Evolutionary conservation across 2,888 invertebrate genomes (phyloP).

Genomic region (Lasioglossum leucozonium): DNA sequence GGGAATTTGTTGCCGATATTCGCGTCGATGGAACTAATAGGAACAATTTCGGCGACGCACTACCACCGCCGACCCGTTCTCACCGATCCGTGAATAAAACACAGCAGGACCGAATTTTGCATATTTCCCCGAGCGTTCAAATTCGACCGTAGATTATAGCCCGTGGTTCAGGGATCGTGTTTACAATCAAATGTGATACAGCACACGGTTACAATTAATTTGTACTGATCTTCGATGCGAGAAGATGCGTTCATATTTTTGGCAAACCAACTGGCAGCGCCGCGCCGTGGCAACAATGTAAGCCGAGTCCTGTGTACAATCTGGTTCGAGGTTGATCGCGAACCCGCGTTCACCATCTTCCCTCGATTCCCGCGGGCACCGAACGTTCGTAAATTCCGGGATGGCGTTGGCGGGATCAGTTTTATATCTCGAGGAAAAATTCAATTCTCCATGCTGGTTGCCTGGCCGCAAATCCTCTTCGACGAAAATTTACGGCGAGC

Average conservation of each 20-base stretch:
- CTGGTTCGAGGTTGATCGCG: conserved; percentile 7
- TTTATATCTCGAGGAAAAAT: conserved; percentile 32
- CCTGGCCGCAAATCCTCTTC: conserved; percentile 35
- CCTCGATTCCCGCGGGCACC: background rate
- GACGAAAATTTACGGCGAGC: conserved; percentile 47
- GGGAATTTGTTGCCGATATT: conserved; percentile 24
- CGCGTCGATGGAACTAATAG: conserved; percentile 10
- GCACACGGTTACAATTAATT: background rate
- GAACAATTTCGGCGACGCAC: background rate
- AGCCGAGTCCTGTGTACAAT: conserved; percentile 3
- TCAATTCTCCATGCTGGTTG: conserved; percentile 3
- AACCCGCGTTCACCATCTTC: background rate
- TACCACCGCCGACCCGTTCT: background rate
- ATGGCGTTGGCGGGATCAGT: background rate
- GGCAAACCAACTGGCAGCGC: background rate
- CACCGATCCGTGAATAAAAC: background rate
- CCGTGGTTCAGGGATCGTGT: background rate
- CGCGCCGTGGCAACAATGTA: background rate
- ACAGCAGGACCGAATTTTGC: background rate
- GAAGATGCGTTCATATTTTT: background rate
- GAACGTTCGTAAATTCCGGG: conserved; percentile 3
- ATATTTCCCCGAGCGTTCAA: background rate
- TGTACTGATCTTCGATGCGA: background rate
- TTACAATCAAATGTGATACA: background rate
- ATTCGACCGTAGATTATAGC: background rate